These are phyloP conservation scores for Arnoldichthys spilopterus DNA, from an alignment of 2,797 vertebrate genomes.

Conservation along the genomic window DNA sequence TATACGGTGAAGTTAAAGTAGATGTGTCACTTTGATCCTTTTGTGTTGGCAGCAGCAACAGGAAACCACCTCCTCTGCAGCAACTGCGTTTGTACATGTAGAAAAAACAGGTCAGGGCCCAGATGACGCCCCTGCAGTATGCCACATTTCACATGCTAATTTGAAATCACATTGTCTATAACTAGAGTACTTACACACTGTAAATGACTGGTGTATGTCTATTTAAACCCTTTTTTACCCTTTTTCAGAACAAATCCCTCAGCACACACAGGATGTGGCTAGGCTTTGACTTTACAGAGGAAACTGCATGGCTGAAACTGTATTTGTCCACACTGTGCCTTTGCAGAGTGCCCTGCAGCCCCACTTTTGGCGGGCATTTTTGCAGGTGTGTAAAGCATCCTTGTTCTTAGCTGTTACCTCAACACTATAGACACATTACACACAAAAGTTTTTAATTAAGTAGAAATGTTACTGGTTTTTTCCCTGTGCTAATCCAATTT, in stretches of 20 bases:
- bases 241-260: not conserved
- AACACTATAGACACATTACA: not conserved
- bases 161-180: not conserved
- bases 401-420: not conserved
- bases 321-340: not conserved
- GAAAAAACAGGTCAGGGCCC: not conserved
- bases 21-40: constrained; percentile 16
- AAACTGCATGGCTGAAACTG: not conserved
- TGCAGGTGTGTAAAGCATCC: not conserved
- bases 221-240: not conserved
- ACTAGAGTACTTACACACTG: not conserved
- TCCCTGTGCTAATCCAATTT: too few relatives aligned
- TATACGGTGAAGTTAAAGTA: not conserved
- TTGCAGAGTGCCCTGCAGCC: not conserved
- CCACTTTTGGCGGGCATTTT: constrained; percentile 10
- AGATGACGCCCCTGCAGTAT: not conserved
- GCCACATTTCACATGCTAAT: not conserved
- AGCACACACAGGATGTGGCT: not conserved
- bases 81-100: not conserved
- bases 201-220: not conserved
- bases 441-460: too few relatives aligned
- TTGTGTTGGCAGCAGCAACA: constrained; percentile 27
- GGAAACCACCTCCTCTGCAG: constrained; percentile 26
- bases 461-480: too few relatives aligned
- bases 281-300: not conserved